Base-by-base conservation (phyloP, 2,113 vertebrate species). In the Centrocercus urophasianus region DNA sequence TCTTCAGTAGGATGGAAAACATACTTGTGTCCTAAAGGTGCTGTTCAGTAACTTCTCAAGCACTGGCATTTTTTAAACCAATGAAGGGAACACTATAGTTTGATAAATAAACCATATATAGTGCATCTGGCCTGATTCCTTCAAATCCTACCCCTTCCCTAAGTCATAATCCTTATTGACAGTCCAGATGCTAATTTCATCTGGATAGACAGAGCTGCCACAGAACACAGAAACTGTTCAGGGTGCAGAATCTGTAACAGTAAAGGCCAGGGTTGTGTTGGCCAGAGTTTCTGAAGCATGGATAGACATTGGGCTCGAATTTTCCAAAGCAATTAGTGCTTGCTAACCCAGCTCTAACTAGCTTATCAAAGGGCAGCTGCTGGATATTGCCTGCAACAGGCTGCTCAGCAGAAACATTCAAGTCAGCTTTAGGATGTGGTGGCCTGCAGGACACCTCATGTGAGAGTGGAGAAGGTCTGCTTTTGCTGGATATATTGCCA, bases 401-500 rank as follows among this genome's bases (percentile, higher is more conserved):
- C 34, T 86, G 18, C 28, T 79, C 56, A 47, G 78, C 56, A 70
- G n/a, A 91, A 87, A n/a, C 52, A 85, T 32, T 74, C 6, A 22
- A 43, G 38, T 47, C 4, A 7, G 11, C 70, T 93, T 86, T 90
- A 83, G 73, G 80, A 50, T 50, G 63, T 25, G 2, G 8, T 75
- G 28, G 10, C 69, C 71, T n/a, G n/a, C 57, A 40, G 66, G 30
- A 91, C 89, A 34, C 12, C 25, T 76, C 1, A 0, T 77, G 20
- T 64, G 60, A 77, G 47, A 78, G 32, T 43, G 60, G 54, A 70
- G 56, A 50, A 69, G 70, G 54, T 83, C 70, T 92, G 82, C 34
- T 77, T 95, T 90, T 93, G 28, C 60, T 92, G 83, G 76, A 40
- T 93, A 86, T 88, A 64, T 82, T 92, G 59, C 83, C 86, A 88